Evolutionary conservation across 2,888 invertebrate genomes (phyloP).

Genomic region (Dicyrtomina minuta): DNA sequence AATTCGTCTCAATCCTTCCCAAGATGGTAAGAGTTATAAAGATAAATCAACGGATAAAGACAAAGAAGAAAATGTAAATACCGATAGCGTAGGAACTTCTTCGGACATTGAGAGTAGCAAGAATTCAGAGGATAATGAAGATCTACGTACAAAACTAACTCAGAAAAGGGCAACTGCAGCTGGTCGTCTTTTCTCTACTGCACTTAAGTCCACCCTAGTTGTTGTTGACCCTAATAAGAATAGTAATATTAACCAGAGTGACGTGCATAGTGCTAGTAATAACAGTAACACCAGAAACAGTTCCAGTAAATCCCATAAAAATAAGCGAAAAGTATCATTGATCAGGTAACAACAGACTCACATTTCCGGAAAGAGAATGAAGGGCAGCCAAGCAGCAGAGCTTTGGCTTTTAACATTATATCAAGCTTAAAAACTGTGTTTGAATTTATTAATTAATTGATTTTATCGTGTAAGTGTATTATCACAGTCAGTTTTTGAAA

Average conservation of each 20-base stretch:
- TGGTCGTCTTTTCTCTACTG: constrained; percentile 31
- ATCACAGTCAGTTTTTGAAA: not conserved
- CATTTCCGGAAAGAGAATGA: no score
- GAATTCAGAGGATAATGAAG: constrained; percentile 18
- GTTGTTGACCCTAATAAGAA: constrained; percentile 16
- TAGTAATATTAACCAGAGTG: not conserved
- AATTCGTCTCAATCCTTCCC: constrained; percentile 19
- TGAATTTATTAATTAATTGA: no score
- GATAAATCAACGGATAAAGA: not conserved
- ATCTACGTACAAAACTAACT: constrained; percentile 33
- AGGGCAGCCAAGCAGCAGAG: no score
- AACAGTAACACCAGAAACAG: constrained; percentile 12
- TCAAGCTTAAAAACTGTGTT: no score
- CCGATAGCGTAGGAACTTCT: not conserved
- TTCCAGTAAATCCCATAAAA: constrained; percentile 18
- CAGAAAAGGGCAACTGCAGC: constrained; percentile 34
- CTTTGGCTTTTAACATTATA: no score
- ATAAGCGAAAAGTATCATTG: constrained; percentile 31
- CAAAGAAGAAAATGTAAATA: not conserved
- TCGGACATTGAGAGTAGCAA: not conserved
- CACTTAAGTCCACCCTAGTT: constrained; percentile 33
- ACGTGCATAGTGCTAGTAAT: not conserved
- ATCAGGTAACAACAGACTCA: constrained; percentile 13
- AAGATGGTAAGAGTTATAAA: not conserved
- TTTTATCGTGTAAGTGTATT: not conserved